Conservation (phyloP, 2,113 vertebrate genomes). For the Lonchura striata region DNA sequence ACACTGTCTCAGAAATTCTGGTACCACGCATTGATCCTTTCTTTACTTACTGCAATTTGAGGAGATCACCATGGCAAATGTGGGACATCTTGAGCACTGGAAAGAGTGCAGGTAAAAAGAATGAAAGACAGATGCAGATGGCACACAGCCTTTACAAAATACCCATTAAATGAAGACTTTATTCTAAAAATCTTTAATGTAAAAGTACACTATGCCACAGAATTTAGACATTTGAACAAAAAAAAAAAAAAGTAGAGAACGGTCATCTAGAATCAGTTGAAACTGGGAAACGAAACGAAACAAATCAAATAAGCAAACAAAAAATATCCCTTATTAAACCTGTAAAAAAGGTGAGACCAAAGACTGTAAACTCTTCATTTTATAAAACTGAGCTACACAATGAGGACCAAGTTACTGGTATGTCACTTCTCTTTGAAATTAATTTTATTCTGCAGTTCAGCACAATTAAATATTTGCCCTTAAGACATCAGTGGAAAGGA, state of each 20-base stretch:
- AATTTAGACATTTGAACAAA: neutral
- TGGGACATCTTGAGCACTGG: neutral
- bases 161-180: neutral
- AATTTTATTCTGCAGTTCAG: neutral
- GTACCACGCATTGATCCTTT: neutral
- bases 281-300: neutral
- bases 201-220: neutral
- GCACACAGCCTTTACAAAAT: neutral
- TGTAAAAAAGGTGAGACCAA: neutral
- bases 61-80: neutral
- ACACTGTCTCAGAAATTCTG: neutral
- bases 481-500: neutral
- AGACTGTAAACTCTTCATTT: neutral
- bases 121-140: neutral
- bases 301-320: neutral
- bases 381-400: neutral
- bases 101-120: neutral
- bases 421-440: neutral
- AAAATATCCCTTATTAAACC: neutral
- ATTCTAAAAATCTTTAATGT: neutral
- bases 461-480: neutral
- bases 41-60: neutral
- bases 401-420: neutral
- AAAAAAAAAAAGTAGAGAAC: neutral
- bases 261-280: neutral